A percentile compares a stretch with the other conserved stretches of the same genome.
phyloP scores from a whole-genome alignment of 2,888 invertebrate species.

The Drosophila anomalipes region DNA sequence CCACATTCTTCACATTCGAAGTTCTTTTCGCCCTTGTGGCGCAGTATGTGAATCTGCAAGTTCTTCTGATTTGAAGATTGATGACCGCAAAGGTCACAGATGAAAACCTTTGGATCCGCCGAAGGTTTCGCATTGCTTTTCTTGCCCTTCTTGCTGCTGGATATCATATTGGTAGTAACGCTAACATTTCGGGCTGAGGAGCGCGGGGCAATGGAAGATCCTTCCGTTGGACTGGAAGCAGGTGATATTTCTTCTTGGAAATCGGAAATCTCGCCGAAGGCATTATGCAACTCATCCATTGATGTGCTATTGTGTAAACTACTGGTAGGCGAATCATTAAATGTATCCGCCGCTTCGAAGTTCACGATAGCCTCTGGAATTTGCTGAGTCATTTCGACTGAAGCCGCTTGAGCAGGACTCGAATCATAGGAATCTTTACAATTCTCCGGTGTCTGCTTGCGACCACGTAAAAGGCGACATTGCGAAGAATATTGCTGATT shows the following conservation, averaged over 20 bases:
- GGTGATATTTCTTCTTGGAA: not conserved
- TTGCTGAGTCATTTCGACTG: not conserved
- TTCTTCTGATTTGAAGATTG: conserved; percentile 18
- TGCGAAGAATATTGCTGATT: not conserved
- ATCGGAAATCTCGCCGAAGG: not conserved
- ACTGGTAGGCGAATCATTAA: not conserved
- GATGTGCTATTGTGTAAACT: not conserved
- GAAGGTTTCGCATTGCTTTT: conserved; percentile 10
- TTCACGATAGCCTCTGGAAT: not conserved
- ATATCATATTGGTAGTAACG: not conserved
- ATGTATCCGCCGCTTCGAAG: not conserved
- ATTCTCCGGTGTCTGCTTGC: not conserved
- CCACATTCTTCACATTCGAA: conserved; percentile 57
- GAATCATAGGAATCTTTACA: not conserved
- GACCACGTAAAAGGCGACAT: not conserved
- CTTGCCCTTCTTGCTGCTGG: not conserved
- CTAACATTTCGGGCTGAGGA: not conserved
- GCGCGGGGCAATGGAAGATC: not conserved
- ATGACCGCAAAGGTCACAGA: conserved; percentile 51
- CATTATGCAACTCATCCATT: not conserved
- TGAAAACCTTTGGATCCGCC: conserved; percentile 17
- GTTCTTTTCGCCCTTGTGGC: conserved; percentile 59
- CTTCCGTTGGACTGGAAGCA: not conserved
- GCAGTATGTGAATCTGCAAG: conserved; percentile 46
- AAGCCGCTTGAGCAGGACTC: not conserved